Evolutionary conservation across 2,888 invertebrate genomes (phyloP), one percentile per base, ranked within the genome.

Genomic region (Malachius bipustulatus): DNA sequence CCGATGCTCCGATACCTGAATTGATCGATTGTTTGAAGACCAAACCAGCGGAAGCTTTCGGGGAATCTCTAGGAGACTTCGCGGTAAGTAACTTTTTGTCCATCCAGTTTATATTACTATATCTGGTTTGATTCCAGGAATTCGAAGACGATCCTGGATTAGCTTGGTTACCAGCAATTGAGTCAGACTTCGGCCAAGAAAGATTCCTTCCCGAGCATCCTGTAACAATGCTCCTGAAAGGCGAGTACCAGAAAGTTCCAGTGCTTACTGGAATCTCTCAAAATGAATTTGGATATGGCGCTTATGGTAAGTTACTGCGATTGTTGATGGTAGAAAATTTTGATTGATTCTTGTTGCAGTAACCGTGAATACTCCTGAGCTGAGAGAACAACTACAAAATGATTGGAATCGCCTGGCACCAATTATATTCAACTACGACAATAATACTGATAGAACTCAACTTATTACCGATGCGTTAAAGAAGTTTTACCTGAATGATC

Each of bases 241-340:
- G 73, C 3, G 62, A 66, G 26, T 67, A 73, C 37, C 60, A 70
- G 46, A 62, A 70, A 24, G 71, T 79, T 12, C 79, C 80, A 1
- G 55, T 71, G 36, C 71, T 80, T 32, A 64, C 73, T 43, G 75
- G 77, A 38, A 66, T 75, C 46, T 75, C 75, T 0, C 64, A 67
- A 37, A 69, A 74, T 40, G 79, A 79, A 57, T 75, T 78, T 57
- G 71, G 69, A 35, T 69, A 70, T 46, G 65, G 67, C 36, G 75
- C 75, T 6, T 68, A 69, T 40, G 55, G 80, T 81, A 48, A 70
- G 70, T 30, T n/a, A n/a, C n/a, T n/a, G n/a, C n/a, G n/a, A n/a
- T n/a, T n/a, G n/a, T n/a, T 11, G 4, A 15, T n/a, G n/a, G n/a
- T n/a, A n/a, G n/a, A n/a, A n/a, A n/a, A n/a, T n/a, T n/a, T n/a